Evolutionary conservation across 2,888 invertebrate genomes (phyloP).

Genomic region (Lepeophtheirus nordmannii): DNA sequence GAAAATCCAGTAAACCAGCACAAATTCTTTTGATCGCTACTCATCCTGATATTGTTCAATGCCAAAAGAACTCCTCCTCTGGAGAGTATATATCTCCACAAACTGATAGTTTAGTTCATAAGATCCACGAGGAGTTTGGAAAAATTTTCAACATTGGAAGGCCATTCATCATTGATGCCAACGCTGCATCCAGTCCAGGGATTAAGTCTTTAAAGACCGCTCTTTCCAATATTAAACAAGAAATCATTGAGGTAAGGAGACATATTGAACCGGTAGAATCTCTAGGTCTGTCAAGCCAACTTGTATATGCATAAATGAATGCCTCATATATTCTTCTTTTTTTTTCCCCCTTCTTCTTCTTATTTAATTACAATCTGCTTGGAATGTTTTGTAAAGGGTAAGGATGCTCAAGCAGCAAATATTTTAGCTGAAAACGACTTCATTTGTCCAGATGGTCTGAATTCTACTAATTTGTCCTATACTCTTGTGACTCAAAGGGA

Average conservation of each 20-base stretch:
- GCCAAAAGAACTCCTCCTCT: conserved; percentile 38
- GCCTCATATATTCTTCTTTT: neutral
- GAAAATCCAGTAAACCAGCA: conserved; percentile 40
- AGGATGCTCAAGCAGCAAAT: conserved; percentile 21
- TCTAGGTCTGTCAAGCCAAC: neutral
- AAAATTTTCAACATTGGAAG: conserved; percentile 44
- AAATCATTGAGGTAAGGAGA: conserved; percentile 39
- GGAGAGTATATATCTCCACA: conserved; percentile 43
- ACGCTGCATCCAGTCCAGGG: conserved; percentile 45
- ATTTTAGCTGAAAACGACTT: conserved; percentile 22
- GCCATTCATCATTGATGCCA: conserved; percentile 46
- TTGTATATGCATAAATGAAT: neutral
- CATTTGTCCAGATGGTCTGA: conserved; percentile 13
- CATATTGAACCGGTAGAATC: neutral
- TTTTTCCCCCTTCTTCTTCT: neutral
- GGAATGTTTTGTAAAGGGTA: neutral
- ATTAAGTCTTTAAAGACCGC: conserved; percentile 46
- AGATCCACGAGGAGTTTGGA: conserved; percentile 38
- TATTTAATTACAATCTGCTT: neutral
- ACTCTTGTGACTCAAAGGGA: conserved; percentile 25
- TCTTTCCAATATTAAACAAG: conserved; percentile 40
- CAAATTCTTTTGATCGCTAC: conserved; percentile 47
- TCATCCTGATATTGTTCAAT: conserved; percentile 44
- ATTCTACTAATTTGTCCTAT: conserved; percentile 14
- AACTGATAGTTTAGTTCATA: conserved; percentile 34